Evolutionary conservation across 2,797 vertebrate genomes (phyloP).

Genomic region (Diplodus puntazzo): DNA sequence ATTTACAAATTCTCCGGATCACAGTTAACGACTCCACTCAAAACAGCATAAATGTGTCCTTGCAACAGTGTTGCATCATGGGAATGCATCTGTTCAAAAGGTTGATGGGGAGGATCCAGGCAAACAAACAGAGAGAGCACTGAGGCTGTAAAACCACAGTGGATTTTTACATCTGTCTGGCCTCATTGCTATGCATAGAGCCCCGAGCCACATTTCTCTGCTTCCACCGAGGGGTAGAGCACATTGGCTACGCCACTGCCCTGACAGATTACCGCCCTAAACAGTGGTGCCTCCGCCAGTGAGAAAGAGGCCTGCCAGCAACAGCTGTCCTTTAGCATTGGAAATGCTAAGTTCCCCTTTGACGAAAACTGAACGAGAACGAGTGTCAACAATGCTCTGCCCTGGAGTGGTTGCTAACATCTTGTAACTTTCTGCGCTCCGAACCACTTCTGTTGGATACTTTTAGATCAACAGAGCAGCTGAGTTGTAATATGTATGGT

Average conservation of each 20-base stretch:
- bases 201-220: slow-evolving; percentile 71
- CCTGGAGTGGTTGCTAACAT: slow-evolving; percentile 73
- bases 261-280: slow-evolving; percentile 76
- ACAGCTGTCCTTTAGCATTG: slow-evolving; percentile 85
- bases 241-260: slow-evolving; percentile 58
- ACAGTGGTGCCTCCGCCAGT: slow-evolving; percentile 53
- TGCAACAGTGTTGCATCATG: slow-evolving; percentile 66
- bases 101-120: slow-evolving; percentile 59
- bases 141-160: slow-evolving; percentile 67
- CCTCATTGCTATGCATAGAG: slow-evolving; percentile 83
- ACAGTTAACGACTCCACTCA: slow-evolving; percentile 34
- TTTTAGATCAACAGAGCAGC: slow-evolving; percentile 48
- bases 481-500: slow-evolving; percentile 50
- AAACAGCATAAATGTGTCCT: slow-evolving; percentile 57
- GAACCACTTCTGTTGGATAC: slow-evolving; percentile 61
- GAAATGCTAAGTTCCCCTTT: slow-evolving; percentile 77
- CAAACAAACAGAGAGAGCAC: slow-evolving; percentile 42
- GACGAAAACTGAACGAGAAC: slow-evolving; percentile 79
- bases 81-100: slow-evolving; percentile 54
- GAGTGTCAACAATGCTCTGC: slow-evolving; percentile 72
- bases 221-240: slow-evolving; percentile 66
- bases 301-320: slow-evolving; percentile 80
- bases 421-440: slow-evolving; percentile 74
- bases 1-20: slow-evolving; percentile 34
- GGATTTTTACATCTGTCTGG: slow-evolving; percentile 85